These are phyloP conservation scores for Hepsetus odoe DNA, from an alignment of 2,113 vertebrate species.

Conservation along the genomic window DNA sequence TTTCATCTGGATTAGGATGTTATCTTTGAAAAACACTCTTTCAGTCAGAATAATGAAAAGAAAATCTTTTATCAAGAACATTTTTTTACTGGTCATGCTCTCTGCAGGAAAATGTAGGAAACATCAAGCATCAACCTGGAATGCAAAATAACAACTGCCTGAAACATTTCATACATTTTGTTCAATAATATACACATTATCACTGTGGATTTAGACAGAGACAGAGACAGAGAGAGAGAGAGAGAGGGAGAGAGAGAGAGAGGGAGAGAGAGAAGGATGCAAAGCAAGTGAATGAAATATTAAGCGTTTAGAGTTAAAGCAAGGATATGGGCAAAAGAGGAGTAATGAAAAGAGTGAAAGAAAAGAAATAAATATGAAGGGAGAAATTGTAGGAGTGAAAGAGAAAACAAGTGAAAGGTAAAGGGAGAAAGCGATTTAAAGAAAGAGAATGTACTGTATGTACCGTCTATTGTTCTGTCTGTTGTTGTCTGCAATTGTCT, in stretches of 20 bases:
- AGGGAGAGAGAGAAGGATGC: background rate
- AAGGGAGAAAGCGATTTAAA: background rate
- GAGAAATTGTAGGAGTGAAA: too few relatives aligned
- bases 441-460: too few relatives aligned
- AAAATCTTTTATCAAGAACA: too few relatives aligned
- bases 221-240: slow-evolving; percentile 40
- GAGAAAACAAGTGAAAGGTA: too few relatives aligned
- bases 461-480: too few relatives aligned
- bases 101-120: too few relatives aligned
- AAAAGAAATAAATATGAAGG: too few relatives aligned
- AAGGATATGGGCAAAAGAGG: background rate
- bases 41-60: background rate
- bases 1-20: too few relatives aligned
- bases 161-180: slow-evolving; percentile 71
- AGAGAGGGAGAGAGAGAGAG: background rate
- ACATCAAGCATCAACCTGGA: background rate
- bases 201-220: slow-evolving; percentile 70
- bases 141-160: slow-evolving; percentile 55
- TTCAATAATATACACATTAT: slow-evolving; percentile 74
- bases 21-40: too few relatives aligned
- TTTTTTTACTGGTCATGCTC: too few relatives aligned
- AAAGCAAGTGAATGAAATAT: too few relatives aligned
- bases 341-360: slow-evolving; percentile 45
- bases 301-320: background rate
- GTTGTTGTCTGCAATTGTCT: too few relatives aligned